Evolutionary conservation across 2,888 invertebrate species (phyloP).

Genomic region (Ichneumoninae sp.): DNA sequence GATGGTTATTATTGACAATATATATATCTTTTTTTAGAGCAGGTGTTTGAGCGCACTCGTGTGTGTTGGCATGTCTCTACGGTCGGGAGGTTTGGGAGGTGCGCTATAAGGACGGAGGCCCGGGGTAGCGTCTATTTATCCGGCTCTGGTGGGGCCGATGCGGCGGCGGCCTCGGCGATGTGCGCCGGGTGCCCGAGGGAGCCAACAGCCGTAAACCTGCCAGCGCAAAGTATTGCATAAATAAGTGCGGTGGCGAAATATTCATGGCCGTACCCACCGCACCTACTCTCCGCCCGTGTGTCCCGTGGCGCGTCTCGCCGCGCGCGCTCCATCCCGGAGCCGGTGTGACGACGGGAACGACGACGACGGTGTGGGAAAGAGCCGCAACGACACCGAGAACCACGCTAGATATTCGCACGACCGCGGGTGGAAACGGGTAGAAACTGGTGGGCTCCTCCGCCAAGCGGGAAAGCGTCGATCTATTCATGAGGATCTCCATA

Average conservation of each 20-base stretch:
- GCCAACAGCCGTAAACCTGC: constrained; percentile 82
- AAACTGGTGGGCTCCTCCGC: constrained; percentile 34
- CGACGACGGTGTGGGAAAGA: constrained; percentile 38
- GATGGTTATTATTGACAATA: constrained; percentile 30
- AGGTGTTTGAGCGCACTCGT: constrained; percentile 12
- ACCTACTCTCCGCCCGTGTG: constrained; percentile 37
- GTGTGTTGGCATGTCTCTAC: constrained; percentile 30
- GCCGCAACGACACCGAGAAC: constrained; percentile 50
- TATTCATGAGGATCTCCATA: constrained; percentile 82
- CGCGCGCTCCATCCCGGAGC: constrained; percentile 14
- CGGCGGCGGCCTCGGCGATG: constrained; percentile 33
- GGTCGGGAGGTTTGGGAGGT: constrained; percentile 23
- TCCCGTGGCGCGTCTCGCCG: constrained; percentile 70
- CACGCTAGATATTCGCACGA: constrained; percentile 57
- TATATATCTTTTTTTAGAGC: constrained; percentile 9
- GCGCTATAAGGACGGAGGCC: constrained; percentile 48
- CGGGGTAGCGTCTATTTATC: constrained; percentile 67
- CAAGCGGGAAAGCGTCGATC: constrained; percentile 78
- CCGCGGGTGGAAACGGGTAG: constrained; percentile 13
- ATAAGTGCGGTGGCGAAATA: constrained; percentile 84
- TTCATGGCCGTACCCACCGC: constrained; percentile 81
- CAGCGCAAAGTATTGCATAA: constrained; percentile 84
- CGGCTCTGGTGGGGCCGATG: constrained; percentile 54
- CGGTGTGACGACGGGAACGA: constrained; percentile 43
- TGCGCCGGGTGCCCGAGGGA: constrained; percentile 71